Evolutionary conservation across 2,888 invertebrate genomes (phyloP), one percentile per base, ranked within the genome.

Genomic region (Dioctria rufipes): DNA sequence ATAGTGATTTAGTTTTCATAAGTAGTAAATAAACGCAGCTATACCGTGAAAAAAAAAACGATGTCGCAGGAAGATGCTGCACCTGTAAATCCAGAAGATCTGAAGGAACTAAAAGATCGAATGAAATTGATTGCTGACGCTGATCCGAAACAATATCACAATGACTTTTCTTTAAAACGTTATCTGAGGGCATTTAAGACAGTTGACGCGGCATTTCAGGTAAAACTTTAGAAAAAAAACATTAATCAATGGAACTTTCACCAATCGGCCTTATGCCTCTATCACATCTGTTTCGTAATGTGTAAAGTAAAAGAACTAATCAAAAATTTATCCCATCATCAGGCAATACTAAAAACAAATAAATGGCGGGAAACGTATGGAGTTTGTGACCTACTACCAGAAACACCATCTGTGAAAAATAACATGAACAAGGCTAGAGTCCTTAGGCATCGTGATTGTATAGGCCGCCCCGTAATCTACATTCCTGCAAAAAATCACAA

Each of bases 281-380:
- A 25, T 25, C 25, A 25, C 25, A 25, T 25, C 25, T 25, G 25
- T 25, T 25, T 25, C 49, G 49, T 54, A 54, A 54, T 25, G 25
- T 25, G n/a, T 54, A 11, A 54, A n/a, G 1, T n/a, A 43, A 43
- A 5, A 40, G 5, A 43, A n/a, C n/a, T 66, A 66, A 43, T 13
- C 42, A 46, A 5, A 60, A 67, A 78, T 39, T 65, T 78, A 69
- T 63, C 66, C 63, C 58, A 5, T 78, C 90, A 90, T 54, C 85
- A 94, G 94, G 94, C 93, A 77, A 91, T 95, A 85, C 88, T 95
- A 82, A 95, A 94, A 90, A 94, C 94, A 67, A 94, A 95, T 86
- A 94, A 94, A 89, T 95, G 95, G 95, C 91, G 94, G 83, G 90
- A 90, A 73, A 93, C 94, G 83, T 95, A 94, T 89, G 94, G 93